Evolutionary conservation across 2,113 vertebrate species (phyloP).

Genomic region (Melospiza melodia): DNA sequence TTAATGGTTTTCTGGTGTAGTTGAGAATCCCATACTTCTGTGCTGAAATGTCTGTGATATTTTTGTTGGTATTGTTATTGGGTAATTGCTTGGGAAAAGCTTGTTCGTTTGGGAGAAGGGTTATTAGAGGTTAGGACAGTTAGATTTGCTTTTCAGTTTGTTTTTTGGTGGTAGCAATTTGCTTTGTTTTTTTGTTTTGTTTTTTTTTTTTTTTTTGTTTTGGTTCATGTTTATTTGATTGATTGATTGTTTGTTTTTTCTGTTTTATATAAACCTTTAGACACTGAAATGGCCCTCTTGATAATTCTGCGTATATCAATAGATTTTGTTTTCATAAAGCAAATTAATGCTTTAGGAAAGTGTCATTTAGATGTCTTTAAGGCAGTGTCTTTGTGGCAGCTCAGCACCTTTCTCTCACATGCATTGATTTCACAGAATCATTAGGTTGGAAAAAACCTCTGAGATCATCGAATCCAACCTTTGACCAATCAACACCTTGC

Average conservation of each 20-base stretch:
- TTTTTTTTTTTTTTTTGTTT: not conserved
- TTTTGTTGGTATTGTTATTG: not conserved
- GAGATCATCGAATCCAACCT: not conserved
- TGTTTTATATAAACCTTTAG: not conserved
- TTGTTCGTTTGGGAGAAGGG: not conserved
- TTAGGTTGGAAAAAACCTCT: not conserved
- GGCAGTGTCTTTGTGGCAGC: not conserved
- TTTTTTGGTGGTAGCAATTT: not conserved
- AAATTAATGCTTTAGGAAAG: not conserved
- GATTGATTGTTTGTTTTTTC: not conserved
- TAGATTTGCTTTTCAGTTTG: not conserved
- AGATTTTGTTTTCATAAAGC: not conserved
- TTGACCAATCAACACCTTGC: not conserved
- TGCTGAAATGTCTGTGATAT: not conserved
- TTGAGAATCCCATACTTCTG: not conserved
- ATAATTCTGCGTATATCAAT: not conserved
- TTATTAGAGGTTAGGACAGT: accelerated
- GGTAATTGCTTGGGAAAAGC: not conserved
- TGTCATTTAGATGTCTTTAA: not conserved
- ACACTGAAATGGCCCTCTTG: not conserved
- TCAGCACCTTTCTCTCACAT: not conserved
- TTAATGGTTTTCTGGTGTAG: not conserved
- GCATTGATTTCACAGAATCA: not conserved
- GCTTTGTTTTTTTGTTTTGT: not conserved
- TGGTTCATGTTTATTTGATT: accelerated